phyloP scores from a whole-genome alignment of 2,888 invertebrate genomes.

The Macrostomum cliftonense region DNA sequence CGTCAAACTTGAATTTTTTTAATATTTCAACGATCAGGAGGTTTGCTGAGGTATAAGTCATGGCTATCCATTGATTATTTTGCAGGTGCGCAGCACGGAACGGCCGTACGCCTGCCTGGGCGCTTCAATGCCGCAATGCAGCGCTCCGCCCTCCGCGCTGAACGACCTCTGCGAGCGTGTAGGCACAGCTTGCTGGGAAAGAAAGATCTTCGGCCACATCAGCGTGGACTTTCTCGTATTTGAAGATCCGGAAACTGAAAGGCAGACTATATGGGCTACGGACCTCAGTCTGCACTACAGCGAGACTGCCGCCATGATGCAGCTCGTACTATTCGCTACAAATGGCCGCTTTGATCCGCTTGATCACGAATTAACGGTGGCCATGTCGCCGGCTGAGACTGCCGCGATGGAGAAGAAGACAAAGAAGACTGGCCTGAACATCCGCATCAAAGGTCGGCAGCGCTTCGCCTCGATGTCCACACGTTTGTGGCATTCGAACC shows the following conservation, averaged over 20 bases:
- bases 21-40: no score
- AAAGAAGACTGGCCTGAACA: slow-evolving; percentile 13
- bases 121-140: slow-evolving; percentile 27
- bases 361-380: slow-evolving; percentile 22
- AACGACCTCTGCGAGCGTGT: slow-evolving; percentile 26
- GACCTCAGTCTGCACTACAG: slow-evolving; percentile 32
- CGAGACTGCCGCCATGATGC: slow-evolving; percentile 29
- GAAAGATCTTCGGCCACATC: slow-evolving; percentile 32
- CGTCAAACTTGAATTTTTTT: no score
- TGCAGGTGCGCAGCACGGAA: no score
- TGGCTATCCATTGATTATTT: no score
- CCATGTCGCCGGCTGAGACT: slow-evolving; percentile 5
- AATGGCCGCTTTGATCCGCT: slow-evolving; percentile 23
- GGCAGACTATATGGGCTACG: slow-evolving; percentile 32
- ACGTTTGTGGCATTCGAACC: slow-evolving; percentile 30
- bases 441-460: slow-evolving; percentile 13
- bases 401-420: slow-evolving; percentile 15
- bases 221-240: slow-evolving; percentile 36
- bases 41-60: no score
- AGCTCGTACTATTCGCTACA: slow-evolving; percentile 28
- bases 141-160: slow-evolving; percentile 27
- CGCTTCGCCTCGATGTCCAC: slow-evolving; percentile 34
- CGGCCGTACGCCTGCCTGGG: no score
- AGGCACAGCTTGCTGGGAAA: slow-evolving; percentile 28
- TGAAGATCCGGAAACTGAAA: slow-evolving; percentile 28